A percentile compares a stretch with the other conserved stretches of the same genome.
phyloP scores from a whole-genome alignment of 2,113 vertebrate species.

The Sylvietta virens region DNA sequence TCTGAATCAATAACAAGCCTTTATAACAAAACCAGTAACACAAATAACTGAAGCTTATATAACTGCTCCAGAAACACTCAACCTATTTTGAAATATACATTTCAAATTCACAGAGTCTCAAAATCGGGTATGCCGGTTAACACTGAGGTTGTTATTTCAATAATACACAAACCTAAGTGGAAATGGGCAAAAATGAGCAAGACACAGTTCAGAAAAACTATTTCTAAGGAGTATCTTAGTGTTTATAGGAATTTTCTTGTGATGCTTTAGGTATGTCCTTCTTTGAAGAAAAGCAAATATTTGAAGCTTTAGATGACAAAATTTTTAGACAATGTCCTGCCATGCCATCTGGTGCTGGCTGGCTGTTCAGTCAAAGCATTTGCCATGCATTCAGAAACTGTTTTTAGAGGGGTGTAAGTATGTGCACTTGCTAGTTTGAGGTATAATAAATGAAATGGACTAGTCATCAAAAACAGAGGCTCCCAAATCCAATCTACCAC shows the following conservation, averaged over 20 bases:
- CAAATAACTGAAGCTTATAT: background rate
- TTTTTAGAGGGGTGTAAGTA: background rate
- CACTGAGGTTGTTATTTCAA: background rate
- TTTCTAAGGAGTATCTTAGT: background rate
- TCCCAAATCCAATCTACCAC: background rate
- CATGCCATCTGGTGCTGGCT: background rate
- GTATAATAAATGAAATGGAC: slow-evolving; percentile 33
- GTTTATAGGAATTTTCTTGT: background rate
- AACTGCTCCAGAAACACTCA: background rate
- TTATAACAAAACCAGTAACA: background rate
- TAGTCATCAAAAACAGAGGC: background rate
- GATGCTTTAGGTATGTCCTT: background rate
- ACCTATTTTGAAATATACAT: background rate
- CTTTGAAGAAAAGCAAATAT: background rate
- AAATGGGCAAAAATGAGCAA: background rate
- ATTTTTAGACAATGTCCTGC: background rate
- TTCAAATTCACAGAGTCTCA: background rate
- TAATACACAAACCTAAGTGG: background rate
- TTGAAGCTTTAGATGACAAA: background rate
- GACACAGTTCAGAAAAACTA: background rate
- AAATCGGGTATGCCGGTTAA: background rate
- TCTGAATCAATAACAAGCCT: background rate
- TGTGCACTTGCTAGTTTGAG: background rate
- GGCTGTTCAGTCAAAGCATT: background rate
- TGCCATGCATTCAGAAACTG: background rate